These are phyloP conservation scores for Chroicocephalus ridibundus DNA, from an alignment of 2,113 vertebrate species.

Conservation along the genomic window DNA sequence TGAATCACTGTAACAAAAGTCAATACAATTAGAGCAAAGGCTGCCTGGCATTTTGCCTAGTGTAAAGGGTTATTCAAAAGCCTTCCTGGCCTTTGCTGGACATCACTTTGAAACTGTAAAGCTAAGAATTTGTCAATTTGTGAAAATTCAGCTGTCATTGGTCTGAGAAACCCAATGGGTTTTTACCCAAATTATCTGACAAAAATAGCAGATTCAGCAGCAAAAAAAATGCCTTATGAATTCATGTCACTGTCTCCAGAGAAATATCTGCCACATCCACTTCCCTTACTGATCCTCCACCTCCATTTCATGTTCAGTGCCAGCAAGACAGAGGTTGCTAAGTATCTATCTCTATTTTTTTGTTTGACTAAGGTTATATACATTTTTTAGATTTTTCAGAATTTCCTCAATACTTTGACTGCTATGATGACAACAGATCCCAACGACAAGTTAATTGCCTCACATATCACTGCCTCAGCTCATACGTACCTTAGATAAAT, in stretches of 20 bases:
- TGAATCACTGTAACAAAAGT: background rate
- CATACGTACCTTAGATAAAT: background rate
- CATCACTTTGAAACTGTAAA: background rate
- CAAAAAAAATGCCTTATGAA: background rate
- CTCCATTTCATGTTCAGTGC: background rate
- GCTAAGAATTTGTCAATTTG: background rate
- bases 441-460: background rate
- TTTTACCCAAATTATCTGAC: background rate
- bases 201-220: background rate
- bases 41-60: background rate
- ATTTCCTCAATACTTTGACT: background rate
- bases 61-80: background rate
- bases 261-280: background rate
- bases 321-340: background rate
- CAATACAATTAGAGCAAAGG: background rate
- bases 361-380: background rate
- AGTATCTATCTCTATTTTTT: background rate
- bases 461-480: background rate
- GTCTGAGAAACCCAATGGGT: background rate
- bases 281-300: background rate
- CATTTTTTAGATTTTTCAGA: background rate
- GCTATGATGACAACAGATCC: background rate
- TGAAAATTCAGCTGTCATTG: background rate
- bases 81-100: background rate
- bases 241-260: background rate